Evolutionary conservation across 2,888 invertebrate species (phyloP).

Genomic region (Tinea pellionella): DNA sequence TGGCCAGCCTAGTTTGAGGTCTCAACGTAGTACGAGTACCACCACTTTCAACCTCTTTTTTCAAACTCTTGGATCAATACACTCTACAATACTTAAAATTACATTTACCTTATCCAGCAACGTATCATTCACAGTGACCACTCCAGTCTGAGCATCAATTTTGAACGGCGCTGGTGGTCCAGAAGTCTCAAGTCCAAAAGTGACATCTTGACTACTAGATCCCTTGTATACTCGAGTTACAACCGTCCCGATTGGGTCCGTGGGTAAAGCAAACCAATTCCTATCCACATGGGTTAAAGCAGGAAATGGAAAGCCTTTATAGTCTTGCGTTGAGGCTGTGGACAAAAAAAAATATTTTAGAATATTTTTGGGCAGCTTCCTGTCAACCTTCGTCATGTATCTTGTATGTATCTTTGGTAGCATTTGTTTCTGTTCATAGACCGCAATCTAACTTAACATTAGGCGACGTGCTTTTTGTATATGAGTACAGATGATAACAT

Average conservation of each 20-base stretch:
- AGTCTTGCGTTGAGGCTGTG: conserved; percentile 55
- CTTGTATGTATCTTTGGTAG: no score
- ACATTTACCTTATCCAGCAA: conserved; percentile 75
- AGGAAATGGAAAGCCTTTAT: conserved; percentile 68
- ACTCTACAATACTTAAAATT: no score
- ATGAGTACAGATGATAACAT: no score
- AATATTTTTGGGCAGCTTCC: no score
- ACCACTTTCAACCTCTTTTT: no score
- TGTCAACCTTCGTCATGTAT: no score
- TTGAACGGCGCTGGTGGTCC: conserved; percentile 76
- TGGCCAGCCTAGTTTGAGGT: no score
- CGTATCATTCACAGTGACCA: conserved; percentile 83
- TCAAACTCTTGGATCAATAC: no score
- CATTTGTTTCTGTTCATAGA: no score
- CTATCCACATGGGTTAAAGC: conserved; percentile 77
- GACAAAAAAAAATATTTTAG: conserved; percentile 22
- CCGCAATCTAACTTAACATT: no score
- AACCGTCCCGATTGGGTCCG: conserved; percentile 77
- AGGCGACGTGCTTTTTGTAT: no score
- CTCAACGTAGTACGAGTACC: no score
- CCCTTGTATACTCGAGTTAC: conserved; percentile 78
- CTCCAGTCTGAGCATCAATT: conserved; percentile 80
- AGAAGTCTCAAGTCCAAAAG: conserved; percentile 75
- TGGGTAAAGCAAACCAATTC: conserved; percentile 80
- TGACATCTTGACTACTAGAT: conserved; percentile 72